Base-by-base conservation (phyloP, 2,113 vertebrate species). In the Dasypus novemcinctus region DNA sequence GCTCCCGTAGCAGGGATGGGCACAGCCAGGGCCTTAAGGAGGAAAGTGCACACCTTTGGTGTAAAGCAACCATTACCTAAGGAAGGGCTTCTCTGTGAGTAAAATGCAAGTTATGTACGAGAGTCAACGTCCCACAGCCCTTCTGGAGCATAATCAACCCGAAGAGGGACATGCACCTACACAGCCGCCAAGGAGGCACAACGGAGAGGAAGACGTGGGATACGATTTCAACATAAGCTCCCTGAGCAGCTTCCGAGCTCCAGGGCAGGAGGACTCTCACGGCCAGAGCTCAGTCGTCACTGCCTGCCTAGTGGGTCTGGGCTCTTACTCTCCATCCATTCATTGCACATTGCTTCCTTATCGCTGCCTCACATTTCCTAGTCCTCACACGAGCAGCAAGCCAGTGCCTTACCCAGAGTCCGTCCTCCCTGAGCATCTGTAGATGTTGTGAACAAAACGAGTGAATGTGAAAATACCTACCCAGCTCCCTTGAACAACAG, bases 311-410 rank as follows among this genome's bases (percentile, higher is more conserved):
- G 1, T 3, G 33, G 15, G 5, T 64, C 21, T 74, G 49, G 29
- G 54, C 13, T 13, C 64, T 46, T 31, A 15, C 2, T 63, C 15
- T 76, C 17, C 41, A 36, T 5, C 63, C 14, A 41, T 10, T 59
- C 21, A 36, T 63, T 79, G 33, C 52, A 74, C 5, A 61, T 89
- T 86, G 92, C 63, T 52, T 79, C 41, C 46, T 69, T 90, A 66
- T 82, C 9, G 2, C 54, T 63, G 5, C 38, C 75, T 52, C 15
- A 18, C 41, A 13, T 82, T 52, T 61, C 14, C 38, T 5, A 23
- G 25, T 79, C 31, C 21, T 74, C 43, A 57, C 36, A 13, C 2
- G 15, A 43, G 71, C 17, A 38, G 36, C 6, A 64, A 46, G 78
- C 59, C 41, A 54, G 27, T 61, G 7, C 15, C 79, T 33, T 9